Evolutionary conservation across 2,113 vertebrate species (phyloP).

Genomic region (Phalacrocorax pelagicus): DNA sequence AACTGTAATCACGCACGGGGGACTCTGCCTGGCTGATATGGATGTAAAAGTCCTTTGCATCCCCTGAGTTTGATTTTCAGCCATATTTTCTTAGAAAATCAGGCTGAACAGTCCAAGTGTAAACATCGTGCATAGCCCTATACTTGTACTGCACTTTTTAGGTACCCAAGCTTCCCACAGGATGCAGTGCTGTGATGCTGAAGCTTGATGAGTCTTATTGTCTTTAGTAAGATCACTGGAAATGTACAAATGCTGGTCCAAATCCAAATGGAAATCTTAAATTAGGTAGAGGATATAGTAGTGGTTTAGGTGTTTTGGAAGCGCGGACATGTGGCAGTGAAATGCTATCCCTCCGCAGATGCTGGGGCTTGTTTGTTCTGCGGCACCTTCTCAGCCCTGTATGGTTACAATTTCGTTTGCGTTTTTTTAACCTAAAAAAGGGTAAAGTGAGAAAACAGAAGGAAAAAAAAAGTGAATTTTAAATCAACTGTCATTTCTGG

Average conservation of each 20-base stretch:
- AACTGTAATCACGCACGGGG: rapidly evolving
- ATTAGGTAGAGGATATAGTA: neutral
- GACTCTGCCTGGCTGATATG: neutral
- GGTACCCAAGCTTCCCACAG: neutral
- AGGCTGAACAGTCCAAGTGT: neutral
- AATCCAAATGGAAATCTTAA: neutral
- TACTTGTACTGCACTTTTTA: rapidly evolving
- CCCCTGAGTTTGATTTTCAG: neutral
- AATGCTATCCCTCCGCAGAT: rapidly evolving
- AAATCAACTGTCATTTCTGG: conserved; percentile 55
- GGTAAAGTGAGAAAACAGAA: conserved; percentile 43
- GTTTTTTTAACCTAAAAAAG: neutral
- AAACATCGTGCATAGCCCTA: rapidly evolving
- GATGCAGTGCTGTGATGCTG: neutral
- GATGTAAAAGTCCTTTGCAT: neutral
- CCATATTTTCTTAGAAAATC: neutral
- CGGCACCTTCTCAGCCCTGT: neutral
- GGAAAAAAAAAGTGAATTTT: neutral
- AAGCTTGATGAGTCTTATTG: neutral
- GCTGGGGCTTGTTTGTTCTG: neutral
- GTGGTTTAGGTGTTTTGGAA: neutral
- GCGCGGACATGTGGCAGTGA: neutral
- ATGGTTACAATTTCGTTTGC: neutral
- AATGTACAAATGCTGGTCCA: neutral
- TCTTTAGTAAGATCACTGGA: neutral